Evolutionary conservation across 2,888 invertebrate genomes (phyloP), one percentile per base, ranked within the genome.

Genomic region (Iselma pallidipennis): DNA sequence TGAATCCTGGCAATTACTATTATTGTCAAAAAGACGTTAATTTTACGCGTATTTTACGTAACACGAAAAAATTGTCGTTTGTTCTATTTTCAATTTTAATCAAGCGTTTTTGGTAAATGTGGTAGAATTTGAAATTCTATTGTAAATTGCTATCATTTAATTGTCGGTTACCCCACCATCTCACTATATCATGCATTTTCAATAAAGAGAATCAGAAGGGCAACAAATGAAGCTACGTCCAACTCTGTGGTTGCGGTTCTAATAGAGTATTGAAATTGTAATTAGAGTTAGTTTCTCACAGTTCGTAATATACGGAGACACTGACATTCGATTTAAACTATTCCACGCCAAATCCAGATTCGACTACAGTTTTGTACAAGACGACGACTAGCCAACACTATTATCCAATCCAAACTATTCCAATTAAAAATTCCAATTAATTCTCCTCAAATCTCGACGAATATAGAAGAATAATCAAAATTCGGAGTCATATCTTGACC

Each of bases 231-330:
- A 53, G 54, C 49, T 48, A 45, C 31, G 63, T 63, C 63, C 63
- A 58, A 59, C 51, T 53, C 31, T 53, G 54, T 21, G 63, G 63
- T 53, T 63, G 59, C 49, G 59, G 59, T 57, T 63, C 57, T 63
- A 57, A 63, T 60, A 57, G 59, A 63, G 53, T 57, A 63, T 57
- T 63, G 63, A 60, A 63, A 63, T 63, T 63, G 60, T 63, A 63
- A 63, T 63, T 63, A 60, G 60, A 63, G 49, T 63, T 63, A 60
- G 63, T 63, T 63, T 60, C 63, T 58, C 50, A 42, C 60, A 57
- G 59, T 63, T 60, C 54, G 63, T 63, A 63, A 56, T 53, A 59
- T 59, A 25, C 42, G 19, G 42, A 52, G 53, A 59, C 54, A 62
- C 42, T 63, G 63, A 60, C 63, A 33, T 63, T 57, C 63, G 60